Conservation (phyloP, 2,888 invertebrate species). For the Drosophila nigricruria region DNA sequence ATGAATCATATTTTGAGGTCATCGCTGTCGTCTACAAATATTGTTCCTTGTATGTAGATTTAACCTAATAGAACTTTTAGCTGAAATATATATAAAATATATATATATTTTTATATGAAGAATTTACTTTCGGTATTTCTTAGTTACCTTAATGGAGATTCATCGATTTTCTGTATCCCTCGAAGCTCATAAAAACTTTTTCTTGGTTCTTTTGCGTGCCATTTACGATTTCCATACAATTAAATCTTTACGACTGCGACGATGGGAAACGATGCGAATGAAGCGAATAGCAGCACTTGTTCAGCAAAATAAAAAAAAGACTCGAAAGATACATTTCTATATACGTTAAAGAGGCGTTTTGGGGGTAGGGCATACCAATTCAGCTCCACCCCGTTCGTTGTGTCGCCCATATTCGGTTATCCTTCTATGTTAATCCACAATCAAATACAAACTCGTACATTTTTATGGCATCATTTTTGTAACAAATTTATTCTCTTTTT, state of each 20-base stretch:
- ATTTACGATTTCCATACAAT: conserved; percentile 81
- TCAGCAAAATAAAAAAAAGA: conserved; percentile 18
- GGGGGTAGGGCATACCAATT: conserved; percentile 20
- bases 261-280: conserved; percentile 55
- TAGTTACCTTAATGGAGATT: conserved; percentile 47
- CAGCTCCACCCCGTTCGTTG: conserved; percentile 13
- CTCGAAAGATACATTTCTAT: conserved; percentile 43
- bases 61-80: conserved; percentile 7
- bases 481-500: conserved; percentile 49
- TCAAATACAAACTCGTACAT: conserved; percentile 58
- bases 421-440: conserved; percentile 63
- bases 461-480: conserved; percentile 69
- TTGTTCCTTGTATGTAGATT: conserved; percentile 20
- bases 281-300: conserved; percentile 32
- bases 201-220: conserved; percentile 67
- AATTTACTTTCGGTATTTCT: conserved; percentile 14
- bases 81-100: conserved; percentile 14
- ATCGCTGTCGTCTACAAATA: conserved; percentile 27
- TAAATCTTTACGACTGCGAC: conserved; percentile 76
- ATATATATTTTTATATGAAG: conserved; percentile 16
- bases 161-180: conserved; percentile 55
- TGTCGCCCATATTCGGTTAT: conserved; percentile 8
- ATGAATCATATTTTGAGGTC: conserved; percentile 59
- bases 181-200: conserved; percentile 62
- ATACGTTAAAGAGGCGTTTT: conserved; percentile 10